Percentiles rank a stretch among this genome's conserved stretches.
Conservation (phyloP, 2,888 invertebrate species). For the Arctia plantaginis region DNA sequence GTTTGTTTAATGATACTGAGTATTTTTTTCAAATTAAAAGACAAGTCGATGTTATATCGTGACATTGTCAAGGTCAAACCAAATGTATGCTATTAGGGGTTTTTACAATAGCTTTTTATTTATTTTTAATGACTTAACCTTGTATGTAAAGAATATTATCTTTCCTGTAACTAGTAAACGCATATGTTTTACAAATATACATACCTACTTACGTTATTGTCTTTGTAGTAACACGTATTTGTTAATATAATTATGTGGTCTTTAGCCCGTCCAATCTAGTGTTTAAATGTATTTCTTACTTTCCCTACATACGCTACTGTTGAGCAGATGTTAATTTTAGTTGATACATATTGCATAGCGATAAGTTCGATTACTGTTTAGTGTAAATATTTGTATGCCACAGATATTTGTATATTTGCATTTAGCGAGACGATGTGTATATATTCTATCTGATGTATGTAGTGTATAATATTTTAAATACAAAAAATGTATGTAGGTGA, state of each 20-base stretch:
- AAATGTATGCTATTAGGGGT: not conserved
- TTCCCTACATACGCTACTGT: not conserved
- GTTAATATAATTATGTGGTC: not conserved
- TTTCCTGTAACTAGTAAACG: not conserved
- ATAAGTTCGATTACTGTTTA: not conserved
- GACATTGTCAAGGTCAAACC: conserved; percentile 8
- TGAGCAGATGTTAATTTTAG: not conserved
- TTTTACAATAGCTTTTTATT: not conserved
- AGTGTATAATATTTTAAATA: too few species aligned
- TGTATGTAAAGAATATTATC: not conserved
- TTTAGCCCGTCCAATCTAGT: not conserved
- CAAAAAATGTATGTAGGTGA: not conserved
- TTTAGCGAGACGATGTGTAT: not conserved
- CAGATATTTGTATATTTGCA: not conserved
- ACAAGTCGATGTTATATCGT: conserved; percentile 4
- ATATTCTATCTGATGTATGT: not conserved
- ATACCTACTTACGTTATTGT: not conserved
- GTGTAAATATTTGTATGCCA: not conserved
- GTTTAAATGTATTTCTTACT: not conserved
- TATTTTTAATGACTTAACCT: not conserved
- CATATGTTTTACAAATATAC: not conserved
- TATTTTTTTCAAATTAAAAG: not conserved
- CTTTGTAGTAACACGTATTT: not conserved
- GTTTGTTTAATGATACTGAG: conserved; percentile 5
- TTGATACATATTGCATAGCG: not conserved